A percentile compares a stretch with the other conserved stretches of the same genome.
phyloP scores from a whole-genome alignment of 2,888 invertebrate genomes.

The Drosophila recens region DNA sequence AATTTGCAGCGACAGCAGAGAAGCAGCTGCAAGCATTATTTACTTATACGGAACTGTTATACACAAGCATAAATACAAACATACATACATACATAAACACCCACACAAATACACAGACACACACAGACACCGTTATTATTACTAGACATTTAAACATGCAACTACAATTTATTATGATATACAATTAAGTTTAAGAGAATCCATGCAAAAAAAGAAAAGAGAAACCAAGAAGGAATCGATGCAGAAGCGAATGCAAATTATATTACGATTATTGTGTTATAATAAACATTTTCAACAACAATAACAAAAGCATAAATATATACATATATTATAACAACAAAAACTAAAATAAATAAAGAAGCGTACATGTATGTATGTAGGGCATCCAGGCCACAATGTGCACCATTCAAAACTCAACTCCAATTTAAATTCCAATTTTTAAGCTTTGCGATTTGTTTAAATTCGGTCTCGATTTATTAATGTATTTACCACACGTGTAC shows the following conservation, averaged over 20 bases:
- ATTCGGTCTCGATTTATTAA: slow-evolving; percentile 20
- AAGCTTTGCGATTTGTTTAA: slow-evolving; percentile 15
- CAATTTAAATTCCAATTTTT: slow-evolving; percentile 22
- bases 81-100: slow-evolving; percentile 10
- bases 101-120: slow-evolving; percentile 25
- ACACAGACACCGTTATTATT: slow-evolving; percentile 55
- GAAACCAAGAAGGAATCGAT: slow-evolving; percentile 12
- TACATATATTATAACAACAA: not conserved
- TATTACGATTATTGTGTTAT: slow-evolving; percentile 40
- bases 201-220: slow-evolving; percentile 22
- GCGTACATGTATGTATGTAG: slow-evolving; percentile 19
- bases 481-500: slow-evolving; percentile 22
- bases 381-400: slow-evolving; percentile 9
- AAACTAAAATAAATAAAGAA: not conserved
- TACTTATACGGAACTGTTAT: slow-evolving; percentile 71
- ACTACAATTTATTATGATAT: slow-evolving; percentile 54
- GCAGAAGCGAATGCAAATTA: slow-evolving; percentile 24
- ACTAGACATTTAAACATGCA: slow-evolving; percentile 52
- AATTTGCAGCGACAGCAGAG: slow-evolving; percentile 25
- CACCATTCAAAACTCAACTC: not conserved
- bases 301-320: slow-evolving; percentile 25
- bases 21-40: slow-evolving; percentile 46
- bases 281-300: slow-evolving; percentile 32
- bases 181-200: slow-evolving; percentile 45
- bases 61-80: slow-evolving; percentile 25